Evolutionary conservation across 2,797 vertebrate species (phyloP), one percentile per base, ranked within the genome.

Genomic region (Tarsius wallacei): DNA sequence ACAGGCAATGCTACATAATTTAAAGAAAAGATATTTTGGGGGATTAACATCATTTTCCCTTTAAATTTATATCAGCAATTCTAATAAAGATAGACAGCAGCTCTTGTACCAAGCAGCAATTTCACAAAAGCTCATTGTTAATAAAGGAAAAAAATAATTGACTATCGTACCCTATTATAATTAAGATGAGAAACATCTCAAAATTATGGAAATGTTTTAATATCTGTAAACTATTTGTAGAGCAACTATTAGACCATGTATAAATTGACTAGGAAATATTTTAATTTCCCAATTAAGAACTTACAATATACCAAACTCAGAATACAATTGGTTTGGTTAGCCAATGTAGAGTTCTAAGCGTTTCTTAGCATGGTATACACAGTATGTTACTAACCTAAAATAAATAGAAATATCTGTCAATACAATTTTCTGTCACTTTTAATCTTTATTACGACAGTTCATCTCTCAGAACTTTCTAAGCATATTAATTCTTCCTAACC

Each of bases 71-170:
- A 53, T 80, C 49, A 93, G 53, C 47, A 97, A 82, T 8, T 4
- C 59, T 97, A 78, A 96, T 81, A 53, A 94, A 93, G 57, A 19
- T 21, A 94, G 78, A 97, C n/a, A 96, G 31, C 31, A 28, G 93
- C n/a, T 94, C 15, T 90, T 91, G 4, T 12, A 90, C 42, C 28
- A 82, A 86, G 85, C 28, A 91, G 68, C 51, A 86, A 63, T 95
- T 85, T 97, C 36, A 90, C 87, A 91, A 94, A 97, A 91, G 49
- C 78, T 96, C 55, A 70, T 89, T 94, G 81, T 89, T 91, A 74
- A 92, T 77, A 95, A 96, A 47, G 49, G 47, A 77, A 96, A 95
- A 96, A 95, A 96, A 81, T 94, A 95, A 94, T 96, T 96, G 71
- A 85, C 51, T 93, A 82, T 64, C 91, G 2, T 71, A 87, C 14